These are phyloP conservation scores for Rhinatrema bivittatum DNA, from an alignment of 2,797 vertebrate genomes.

Conservation along the genomic window DNA sequence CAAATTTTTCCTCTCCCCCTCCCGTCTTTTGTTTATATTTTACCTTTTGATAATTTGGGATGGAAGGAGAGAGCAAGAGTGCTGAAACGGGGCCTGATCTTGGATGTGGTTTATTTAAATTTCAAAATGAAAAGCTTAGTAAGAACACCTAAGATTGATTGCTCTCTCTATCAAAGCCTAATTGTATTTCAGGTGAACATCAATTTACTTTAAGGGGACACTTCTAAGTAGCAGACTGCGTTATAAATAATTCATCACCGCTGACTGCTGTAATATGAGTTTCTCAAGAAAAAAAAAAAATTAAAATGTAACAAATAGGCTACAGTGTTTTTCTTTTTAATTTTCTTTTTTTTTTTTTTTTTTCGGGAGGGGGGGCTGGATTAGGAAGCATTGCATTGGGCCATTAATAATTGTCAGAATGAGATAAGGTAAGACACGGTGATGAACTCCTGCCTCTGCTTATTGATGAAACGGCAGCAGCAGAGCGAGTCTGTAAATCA, in stretches of 20 bases:
- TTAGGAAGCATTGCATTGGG: constrained; percentile 33
- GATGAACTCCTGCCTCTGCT: no score
- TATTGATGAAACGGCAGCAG: no score
- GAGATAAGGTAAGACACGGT: no score
- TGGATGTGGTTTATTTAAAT: constrained; percentile 63
- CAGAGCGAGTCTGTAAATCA: constrained; percentile 19
- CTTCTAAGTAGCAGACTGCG: constrained; percentile 65
- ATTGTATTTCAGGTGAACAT: constrained; percentile 78
- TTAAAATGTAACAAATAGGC: constrained; percentile 43
- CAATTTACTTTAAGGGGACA: constrained; percentile 77
- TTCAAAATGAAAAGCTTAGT: constrained; percentile 63
- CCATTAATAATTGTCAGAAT: constrained; percentile 29
- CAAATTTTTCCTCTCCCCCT: no score
- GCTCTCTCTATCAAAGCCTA: constrained; percentile 63
- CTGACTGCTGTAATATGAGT: constrained; percentile 51
- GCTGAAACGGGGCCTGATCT: constrained; percentile 54
- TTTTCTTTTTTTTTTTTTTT: constrained; percentile 37
- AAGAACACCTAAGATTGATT: constrained; percentile 70
- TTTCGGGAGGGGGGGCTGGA: no score
- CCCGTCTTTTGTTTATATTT: no score
- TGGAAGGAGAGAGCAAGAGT: constrained; percentile 46
- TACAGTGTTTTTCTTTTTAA: constrained; percentile 36
- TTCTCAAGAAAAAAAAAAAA: no score
- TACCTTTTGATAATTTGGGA: constrained; percentile 45
- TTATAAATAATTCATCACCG: constrained; percentile 74